These are phyloP conservation scores for Passer domesticus DNA, from an alignment of 2,113 vertebrate genomes.

Conservation along the genomic window DNA sequence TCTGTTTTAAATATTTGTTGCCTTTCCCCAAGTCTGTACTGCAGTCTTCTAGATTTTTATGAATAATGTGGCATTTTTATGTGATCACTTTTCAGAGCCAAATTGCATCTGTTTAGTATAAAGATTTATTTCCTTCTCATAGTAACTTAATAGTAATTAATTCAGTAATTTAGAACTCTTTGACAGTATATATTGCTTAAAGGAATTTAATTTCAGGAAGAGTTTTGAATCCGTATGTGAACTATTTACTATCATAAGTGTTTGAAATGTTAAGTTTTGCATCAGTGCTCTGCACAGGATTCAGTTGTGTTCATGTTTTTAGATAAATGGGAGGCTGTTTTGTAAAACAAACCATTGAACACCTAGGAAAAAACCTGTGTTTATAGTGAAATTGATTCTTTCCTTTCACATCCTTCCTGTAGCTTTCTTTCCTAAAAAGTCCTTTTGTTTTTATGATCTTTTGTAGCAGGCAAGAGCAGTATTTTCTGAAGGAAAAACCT, in stretches of 20 bases:
- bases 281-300: background rate
- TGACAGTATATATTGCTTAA: background rate
- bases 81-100: background rate
- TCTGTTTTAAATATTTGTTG: background rate
- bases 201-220: background rate
- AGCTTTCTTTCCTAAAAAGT: background rate
- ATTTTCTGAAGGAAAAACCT: background rate
- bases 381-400: background rate
- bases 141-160: background rate
- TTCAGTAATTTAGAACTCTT: background rate
- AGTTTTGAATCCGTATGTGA: background rate
- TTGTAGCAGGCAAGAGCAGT: background rate
- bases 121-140: background rate
- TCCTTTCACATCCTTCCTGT: background rate
- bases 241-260: background rate
- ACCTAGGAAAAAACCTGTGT: background rate
- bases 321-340: background rate
- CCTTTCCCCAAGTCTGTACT: background rate
- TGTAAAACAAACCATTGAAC: background rate
- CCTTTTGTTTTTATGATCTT: background rate
- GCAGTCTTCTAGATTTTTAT: background rate
- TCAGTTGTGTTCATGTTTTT: background rate
- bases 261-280: background rate
- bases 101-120: background rate
- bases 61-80: slow-evolving; percentile 15